A percentile compares a stretch with the other conserved stretches of the same genome.
phyloP scores from a whole-genome alignment of 2,888 invertebrate genomes.

The Clostera curtula region DNA sequence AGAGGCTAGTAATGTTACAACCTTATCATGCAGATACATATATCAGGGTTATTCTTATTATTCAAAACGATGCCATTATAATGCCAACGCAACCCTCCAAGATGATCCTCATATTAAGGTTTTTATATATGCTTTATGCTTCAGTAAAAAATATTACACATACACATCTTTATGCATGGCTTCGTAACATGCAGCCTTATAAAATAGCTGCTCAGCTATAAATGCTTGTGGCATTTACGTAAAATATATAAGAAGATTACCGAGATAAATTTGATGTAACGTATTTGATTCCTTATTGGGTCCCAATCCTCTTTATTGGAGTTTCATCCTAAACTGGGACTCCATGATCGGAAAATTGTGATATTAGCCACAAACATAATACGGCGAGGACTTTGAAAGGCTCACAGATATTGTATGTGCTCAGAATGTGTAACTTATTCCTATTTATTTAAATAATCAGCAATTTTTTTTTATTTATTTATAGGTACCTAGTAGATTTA shows the following conservation, averaged over 20 bases:
- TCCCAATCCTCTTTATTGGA: neutral
- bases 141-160: conserved; percentile 17
- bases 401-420: too few relatives aligned
- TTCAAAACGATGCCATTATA: too few relatives aligned
- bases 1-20: conserved; percentile 17
- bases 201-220: conserved; percentile 1
- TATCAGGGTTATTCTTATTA: conserved; percentile 21
- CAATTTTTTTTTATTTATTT: too few relatives aligned
- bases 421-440: too few relatives aligned
- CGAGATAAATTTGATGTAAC: neutral
- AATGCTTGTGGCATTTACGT: conserved; percentile 6
- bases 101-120: conserved; percentile 20
- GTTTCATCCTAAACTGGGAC: neutral
- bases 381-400: too few relatives aligned
- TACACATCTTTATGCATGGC: conserved; percentile 10
- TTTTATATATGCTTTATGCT: conserved; percentile 20
- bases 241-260: conserved; percentile 4
- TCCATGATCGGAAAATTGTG: neutral
- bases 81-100: conserved; percentile 11
- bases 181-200: conserved; percentile 9
- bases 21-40: conserved; percentile 19
- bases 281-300: neutral
- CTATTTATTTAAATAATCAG: too few relatives aligned
- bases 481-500: too few relatives aligned
- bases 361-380: neutral